Evolutionary conservation across 2,797 vertebrate genomes (phyloP).

Genomic region (Coendou prehensilis): DNA sequence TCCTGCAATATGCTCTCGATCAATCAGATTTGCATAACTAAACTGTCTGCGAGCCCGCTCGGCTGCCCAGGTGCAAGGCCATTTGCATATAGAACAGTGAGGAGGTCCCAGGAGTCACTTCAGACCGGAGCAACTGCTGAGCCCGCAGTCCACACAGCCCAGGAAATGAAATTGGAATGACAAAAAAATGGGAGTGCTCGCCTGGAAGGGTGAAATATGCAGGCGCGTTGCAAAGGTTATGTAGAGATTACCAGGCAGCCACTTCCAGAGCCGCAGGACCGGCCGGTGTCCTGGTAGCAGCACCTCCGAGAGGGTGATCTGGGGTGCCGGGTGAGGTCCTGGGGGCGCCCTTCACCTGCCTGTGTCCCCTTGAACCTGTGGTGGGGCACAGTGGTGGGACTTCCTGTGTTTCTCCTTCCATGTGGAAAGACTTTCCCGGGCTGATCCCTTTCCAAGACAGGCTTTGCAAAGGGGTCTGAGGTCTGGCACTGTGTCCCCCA

Average conservation of each 20-base stretch:
- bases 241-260: conserved; percentile 88
- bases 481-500: not conserved
- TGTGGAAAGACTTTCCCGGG: not conserved
- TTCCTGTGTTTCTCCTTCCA: fast-evolving
- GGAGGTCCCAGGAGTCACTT: conserved; percentile 99
- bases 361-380: conserved; percentile 36
- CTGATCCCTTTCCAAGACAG: not conserved
- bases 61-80: conserved; percentile 98
- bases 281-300: conserved; percentile 59
- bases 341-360: conserved; percentile 50
- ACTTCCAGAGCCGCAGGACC: conserved; percentile 76
- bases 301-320: not conserved
- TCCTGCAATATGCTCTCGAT: conserved; percentile 98
- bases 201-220: conserved; percentile 91
- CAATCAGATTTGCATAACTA: conserved; percentile 99
- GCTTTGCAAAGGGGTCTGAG: not conserved
- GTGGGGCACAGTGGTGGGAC: not conserved
- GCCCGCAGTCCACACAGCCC: conserved; percentile 95
- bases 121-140: conserved; percentile 99
- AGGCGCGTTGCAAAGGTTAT: conserved; percentile 89
- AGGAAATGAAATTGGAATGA: conserved; percentile 99
- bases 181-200: conserved; percentile 94
- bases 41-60: conserved; percentile 98
- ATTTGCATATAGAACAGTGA: conserved; percentile 99
- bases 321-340: not conserved